A percentile compares a stretch with the other conserved stretches of the same genome.
Evolutionary conservation across 2,797 vertebrate species (phyloP).

Genomic region (Anguilla pacifica): DNA sequence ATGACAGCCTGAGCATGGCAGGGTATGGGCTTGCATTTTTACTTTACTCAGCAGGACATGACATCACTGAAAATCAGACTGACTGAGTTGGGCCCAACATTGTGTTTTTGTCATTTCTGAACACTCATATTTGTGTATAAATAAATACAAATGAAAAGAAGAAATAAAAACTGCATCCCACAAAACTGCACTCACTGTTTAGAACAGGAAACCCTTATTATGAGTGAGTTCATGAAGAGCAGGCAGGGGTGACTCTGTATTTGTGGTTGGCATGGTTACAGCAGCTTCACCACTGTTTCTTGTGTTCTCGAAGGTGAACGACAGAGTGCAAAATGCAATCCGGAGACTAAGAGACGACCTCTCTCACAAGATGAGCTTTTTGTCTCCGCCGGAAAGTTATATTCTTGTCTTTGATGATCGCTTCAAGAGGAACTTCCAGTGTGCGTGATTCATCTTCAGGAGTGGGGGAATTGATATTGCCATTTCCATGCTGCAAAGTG

Average conservation of each 20-base stretch:
- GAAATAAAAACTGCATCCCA: neutral
- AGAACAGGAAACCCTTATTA: too few species aligned
- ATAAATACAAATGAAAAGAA: too few species aligned
- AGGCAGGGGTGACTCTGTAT: neutral
- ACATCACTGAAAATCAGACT: too few species aligned
- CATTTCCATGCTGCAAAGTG: constrained; percentile 50
- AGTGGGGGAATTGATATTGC: constrained; percentile 57
- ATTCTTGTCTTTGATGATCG: constrained; percentile 26
- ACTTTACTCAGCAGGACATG: too few species aligned
- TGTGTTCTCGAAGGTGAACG: too few species aligned
- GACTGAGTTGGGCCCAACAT: too few species aligned
- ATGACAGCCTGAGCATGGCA: too few species aligned
- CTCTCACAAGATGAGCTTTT: neutral
- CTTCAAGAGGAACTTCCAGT: constrained; percentile 45
- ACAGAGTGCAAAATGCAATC: neutral
- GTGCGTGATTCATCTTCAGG: constrained; percentile 57
- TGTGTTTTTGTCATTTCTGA: too few species aligned
- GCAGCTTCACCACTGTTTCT: neutral
- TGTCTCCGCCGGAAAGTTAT: neutral
- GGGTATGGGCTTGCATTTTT: too few species aligned
- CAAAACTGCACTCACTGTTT: neutral
- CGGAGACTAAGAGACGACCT: neutral
- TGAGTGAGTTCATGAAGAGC: neutral
- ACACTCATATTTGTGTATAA: too few species aligned
- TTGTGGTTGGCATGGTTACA: neutral